Conservation (phyloP, 2,888 invertebrate genomes). For the Drosophila longiperda region DNA sequence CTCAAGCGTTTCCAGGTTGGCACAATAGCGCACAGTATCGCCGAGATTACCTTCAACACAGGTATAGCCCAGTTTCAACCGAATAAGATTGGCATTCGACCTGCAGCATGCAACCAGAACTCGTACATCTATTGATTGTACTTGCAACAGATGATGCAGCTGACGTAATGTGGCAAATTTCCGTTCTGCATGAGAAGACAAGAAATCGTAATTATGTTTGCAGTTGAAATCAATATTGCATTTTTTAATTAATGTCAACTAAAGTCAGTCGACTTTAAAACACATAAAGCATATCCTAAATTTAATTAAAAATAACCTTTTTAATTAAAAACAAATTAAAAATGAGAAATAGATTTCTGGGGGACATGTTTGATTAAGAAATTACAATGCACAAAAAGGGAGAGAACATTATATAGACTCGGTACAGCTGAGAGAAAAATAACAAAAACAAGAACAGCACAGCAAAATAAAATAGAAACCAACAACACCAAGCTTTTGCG, state of each 20-base stretch:
- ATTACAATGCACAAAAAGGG: no score
- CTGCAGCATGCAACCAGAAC: slow-evolving; percentile 57
- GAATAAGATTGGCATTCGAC: slow-evolving; percentile 36
- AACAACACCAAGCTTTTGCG: no score
- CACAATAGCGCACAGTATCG: slow-evolving; percentile 54
- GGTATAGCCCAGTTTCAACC: slow-evolving; percentile 37
- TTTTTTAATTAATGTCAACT: neutral
- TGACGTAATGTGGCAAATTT: slow-evolving; percentile 34
- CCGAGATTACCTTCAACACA: slow-evolving; percentile 28
- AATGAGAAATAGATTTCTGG: no score
- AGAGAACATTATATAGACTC: no score
- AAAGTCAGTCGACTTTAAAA: no score
- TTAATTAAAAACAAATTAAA: no score
- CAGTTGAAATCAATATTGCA: neutral
- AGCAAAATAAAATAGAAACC: no score
- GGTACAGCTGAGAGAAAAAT: no score
- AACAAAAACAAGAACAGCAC: no score
- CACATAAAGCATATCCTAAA: neutral
- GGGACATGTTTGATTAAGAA: no score
- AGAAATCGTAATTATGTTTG: neutral
- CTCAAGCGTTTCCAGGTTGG: slow-evolving; percentile 46
- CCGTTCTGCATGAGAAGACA: slow-evolving; percentile 27
- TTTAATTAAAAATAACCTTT: no score
- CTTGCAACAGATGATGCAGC: slow-evolving; percentile 31
- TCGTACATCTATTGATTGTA: slow-evolving; percentile 19